Base-by-base conservation (phyloP, 2,888 invertebrate species). In the Hyles lineata region DNA sequence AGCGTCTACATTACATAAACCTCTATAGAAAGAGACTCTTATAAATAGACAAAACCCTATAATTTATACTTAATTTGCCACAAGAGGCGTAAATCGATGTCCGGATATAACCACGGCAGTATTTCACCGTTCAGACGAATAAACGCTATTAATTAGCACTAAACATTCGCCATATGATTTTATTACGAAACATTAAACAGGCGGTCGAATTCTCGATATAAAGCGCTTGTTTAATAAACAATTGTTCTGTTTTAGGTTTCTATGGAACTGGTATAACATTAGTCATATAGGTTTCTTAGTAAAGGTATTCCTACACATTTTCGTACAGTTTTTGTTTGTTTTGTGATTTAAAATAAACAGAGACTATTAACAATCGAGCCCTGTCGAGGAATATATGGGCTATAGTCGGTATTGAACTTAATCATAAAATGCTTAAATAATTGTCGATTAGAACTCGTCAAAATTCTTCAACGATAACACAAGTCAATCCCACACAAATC, bases 71-170 rank as follows among this genome's bases (percentile, higher is more conserved):
- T 67, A 43, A 50, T 50, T 50, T 23, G 17, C 35, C 23, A 67
- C 50, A 23, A 67, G 43, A 67, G 67, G 67, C 67, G 67, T 67
- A 67, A 67, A 67, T 43, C 67, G 67, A 67, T 67, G 50, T 23
- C 23, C 11, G 23, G 43, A 23, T 67, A 23, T 67, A 50, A 67
- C 43, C 43, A 50, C 50, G 21, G 50, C 23, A 43, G 67, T 67
- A 19, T 50, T 50, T 67, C 23, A 67, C 35, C 43, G 50, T 50
- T 23, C 50, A 43, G 50, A 50, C 67, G 67, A 23, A 67, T 67
- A 43, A 67, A 67, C 23, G 50, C 67, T 15, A 67, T 67, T 67
- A 67, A 67, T 67, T 67, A 50, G 23, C 23, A 50, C 15, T 67
- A 67, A 67, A 67, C 17, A 43, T 67, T 67, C 15, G 43, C 23